Percentiles rank a stretch among this genome's conserved stretches.
Conservation (phyloP, 2,888 invertebrate genomes). For the Ctena decussata region DNA sequence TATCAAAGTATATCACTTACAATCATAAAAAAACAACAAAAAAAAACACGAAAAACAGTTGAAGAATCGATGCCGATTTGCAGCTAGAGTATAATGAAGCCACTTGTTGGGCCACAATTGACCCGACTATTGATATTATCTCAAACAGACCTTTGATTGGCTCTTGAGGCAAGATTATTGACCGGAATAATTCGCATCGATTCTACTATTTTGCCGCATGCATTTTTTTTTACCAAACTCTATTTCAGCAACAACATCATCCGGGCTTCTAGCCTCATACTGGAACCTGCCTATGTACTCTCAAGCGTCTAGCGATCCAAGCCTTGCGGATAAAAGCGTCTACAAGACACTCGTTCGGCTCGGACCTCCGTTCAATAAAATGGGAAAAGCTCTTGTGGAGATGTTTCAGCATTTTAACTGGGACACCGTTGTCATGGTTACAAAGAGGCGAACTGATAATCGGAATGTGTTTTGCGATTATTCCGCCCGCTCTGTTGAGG, state of each 20-base stretch:
- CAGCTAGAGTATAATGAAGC: too few species aligned
- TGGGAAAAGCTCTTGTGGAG: conserved; percentile 73
- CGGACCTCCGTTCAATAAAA: conserved; percentile 77
- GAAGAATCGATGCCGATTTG: too few species aligned
- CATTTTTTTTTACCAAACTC: too few species aligned
- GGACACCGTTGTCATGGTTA: conserved; percentile 73
- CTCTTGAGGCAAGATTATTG: too few species aligned
- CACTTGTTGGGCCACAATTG: too few species aligned
- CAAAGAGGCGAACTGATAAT: conserved; percentile 68
- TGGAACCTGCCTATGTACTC: conserved; percentile 82
- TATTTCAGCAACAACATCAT: conserved; percentile 73
- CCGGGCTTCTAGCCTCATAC: conserved; percentile 76
- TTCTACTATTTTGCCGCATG: too few species aligned
- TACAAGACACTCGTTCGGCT: conserved; percentile 77
- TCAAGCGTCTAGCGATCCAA: conserved; percentile 78
- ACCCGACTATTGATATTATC: too few species aligned
- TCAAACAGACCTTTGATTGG: too few species aligned
- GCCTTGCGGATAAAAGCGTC: conserved; percentile 73
- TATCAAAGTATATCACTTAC: too few species aligned
- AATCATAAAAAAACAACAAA: too few species aligned
- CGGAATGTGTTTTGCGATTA: conserved; percentile 79
- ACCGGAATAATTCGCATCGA: too few species aligned
- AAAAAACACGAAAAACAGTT: too few species aligned
- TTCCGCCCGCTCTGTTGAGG: conserved; percentile 68
- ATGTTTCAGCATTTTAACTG: conserved; percentile 71